phyloP scores from a whole-genome alignment of 2,113 vertebrate genomes.

The Oostethus manadensis region DNA sequence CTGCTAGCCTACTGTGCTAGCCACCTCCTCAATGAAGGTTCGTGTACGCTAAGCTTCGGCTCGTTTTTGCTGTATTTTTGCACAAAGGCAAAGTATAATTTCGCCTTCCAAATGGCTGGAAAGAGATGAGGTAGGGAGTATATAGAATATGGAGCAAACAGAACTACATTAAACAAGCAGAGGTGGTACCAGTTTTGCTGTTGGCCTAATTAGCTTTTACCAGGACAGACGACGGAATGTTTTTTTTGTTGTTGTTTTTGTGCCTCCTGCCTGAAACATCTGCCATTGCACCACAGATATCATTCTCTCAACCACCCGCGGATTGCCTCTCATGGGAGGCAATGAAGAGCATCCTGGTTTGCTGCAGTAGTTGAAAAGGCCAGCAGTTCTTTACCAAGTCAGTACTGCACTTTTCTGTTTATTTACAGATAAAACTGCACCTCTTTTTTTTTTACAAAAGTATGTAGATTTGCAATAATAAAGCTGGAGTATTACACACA shows the following conservation, averaged over 20 bases:
- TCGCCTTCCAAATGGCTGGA: no score
- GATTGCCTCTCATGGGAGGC: constrained; percentile 44
- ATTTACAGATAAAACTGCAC: not conserved
- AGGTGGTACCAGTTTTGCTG: no score
- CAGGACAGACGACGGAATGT: no score
- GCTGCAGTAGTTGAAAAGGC: constrained; percentile 34
- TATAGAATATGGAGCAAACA: not conserved
- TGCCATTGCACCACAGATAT: not conserved
- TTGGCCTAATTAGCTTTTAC: no score
- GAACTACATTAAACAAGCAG: not conserved
- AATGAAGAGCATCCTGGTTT: constrained; percentile 42
- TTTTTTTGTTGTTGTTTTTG: no score
- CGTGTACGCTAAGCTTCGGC: no score
- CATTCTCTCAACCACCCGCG: constrained; percentile 3
- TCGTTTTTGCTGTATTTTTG: no score
- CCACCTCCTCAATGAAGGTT: not conserved
- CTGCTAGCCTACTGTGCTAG: no score
- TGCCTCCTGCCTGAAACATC: no score
- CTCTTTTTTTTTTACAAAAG: not conserved
- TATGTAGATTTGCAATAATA: no score
- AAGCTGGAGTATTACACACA: no score
- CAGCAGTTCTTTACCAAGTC: constrained; percentile 32
- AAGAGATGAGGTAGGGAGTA: not conserved
- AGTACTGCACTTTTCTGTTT: constrained; percentile 13
- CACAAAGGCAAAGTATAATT: no score